phyloP scores from a whole-genome alignment of 2,888 invertebrate genomes.

The Gisinianus flammeolus region DNA sequence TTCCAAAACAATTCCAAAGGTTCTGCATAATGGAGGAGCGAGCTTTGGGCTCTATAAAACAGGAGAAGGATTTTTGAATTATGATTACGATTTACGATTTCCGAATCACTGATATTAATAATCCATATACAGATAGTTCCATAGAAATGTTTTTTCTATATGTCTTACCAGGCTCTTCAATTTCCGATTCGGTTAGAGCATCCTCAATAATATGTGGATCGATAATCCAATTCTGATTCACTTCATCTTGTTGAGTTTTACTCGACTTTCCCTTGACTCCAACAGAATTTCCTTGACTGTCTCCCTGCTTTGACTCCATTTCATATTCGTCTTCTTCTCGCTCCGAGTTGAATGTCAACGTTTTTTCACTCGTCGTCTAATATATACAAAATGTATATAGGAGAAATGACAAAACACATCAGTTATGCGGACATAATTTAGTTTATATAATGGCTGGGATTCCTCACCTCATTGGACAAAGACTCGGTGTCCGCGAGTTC shows the following conservation, averaged over 20 bases:
- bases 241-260: not conserved
- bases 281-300: not conserved
- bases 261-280: not conserved
- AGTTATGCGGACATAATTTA: no score
- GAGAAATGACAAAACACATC: no score
- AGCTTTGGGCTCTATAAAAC: not conserved
- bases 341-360: not conserved
- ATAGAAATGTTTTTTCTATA: not conserved
- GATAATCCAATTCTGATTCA: slow-evolving; percentile 17
- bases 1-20: slow-evolving; percentile 11
- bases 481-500: not conserved
- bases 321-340: not conserved
- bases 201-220: slow-evolving; percentile 29
- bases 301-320: not conserved
- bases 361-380: slow-evolving; percentile 5
- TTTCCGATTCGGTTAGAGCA: slow-evolving; percentile 24
- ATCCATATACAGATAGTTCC: not conserved
- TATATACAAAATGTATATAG: not conserved
- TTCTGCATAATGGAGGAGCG: not conserved
- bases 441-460: no score
- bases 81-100: not conserved
- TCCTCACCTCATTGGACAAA: not conserved
- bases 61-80: not conserved
- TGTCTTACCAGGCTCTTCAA: slow-evolving; percentile 4
- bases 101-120: not conserved